phyloP scores from a whole-genome alignment of 2,888 invertebrate genomes.

The Polyommatus icarus region DNA sequence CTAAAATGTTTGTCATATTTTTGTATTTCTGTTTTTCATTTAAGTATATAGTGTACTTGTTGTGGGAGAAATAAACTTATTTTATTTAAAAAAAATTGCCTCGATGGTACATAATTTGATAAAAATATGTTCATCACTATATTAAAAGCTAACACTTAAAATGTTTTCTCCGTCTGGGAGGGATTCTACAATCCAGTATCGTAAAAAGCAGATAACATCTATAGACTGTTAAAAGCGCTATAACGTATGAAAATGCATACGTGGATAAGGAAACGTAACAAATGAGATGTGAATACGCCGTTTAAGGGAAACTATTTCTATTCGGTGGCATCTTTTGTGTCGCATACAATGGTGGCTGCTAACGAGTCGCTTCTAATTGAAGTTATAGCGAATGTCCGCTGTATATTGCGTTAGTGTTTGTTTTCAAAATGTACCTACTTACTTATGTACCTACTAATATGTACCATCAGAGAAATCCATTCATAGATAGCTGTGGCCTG shows the following conservation, averaged over 20 bases:
- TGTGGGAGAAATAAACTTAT: no score
- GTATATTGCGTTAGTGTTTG: constrained; percentile 18
- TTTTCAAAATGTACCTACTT: background rate
- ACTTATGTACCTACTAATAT: no score
- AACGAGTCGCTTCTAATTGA: constrained; percentile 71
- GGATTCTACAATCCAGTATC: background rate
- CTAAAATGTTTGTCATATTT: no score
- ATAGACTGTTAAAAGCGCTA: background rate
- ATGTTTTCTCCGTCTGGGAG: background rate
- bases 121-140: no score
- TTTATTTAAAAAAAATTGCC: no score
- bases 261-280: constrained; percentile 49
- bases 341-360: constrained; percentile 67
- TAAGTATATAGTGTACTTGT: no score
- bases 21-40: no score
- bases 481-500: no score
- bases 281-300: constrained; percentile 63
- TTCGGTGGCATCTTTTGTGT: constrained; percentile 70
- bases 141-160: background rate
- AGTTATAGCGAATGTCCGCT: constrained; percentile 55
- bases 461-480: no score
- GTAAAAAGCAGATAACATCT: constrained; percentile 15
- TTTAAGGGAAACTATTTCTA: constrained; percentile 66
- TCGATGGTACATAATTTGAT: no score
- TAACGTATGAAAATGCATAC: constrained; percentile 28